Base-by-base conservation (phyloP, 1,140 invertebrate species). In the Chelonus insularis region DNA sequence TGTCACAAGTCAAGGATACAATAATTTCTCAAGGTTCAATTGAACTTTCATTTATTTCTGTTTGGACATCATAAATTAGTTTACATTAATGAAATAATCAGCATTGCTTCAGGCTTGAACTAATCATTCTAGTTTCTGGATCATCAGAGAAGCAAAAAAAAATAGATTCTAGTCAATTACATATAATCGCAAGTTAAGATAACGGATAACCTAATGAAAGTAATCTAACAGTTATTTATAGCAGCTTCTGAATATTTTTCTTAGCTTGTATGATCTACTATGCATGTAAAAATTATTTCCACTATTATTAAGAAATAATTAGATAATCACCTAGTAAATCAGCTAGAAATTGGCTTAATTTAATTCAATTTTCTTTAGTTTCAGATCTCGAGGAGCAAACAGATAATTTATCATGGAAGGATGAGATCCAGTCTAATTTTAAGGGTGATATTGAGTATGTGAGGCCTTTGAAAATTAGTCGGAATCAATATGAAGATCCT, bases 401-500 rank as follows among this genome's bases (percentile, higher is more conserved):
- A 32, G 23, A 51, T 8, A 23, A 51, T 34, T 16, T n/a, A 16
- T 7, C 1, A 0, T 51, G 48, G 48, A 51, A 51, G 16, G 58
- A 59, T 12, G 41, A 57, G 8, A 9, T 41, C 11, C 16, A 39
- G 32, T 18, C 51, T 3, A 51, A 39, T 9, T 34, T 16, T 5
- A 43, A 43, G 4, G 51, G 68, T 0, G 74, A 74, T 52, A 48
- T 78, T 39, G 77, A 80, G 55, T 75, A 76, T 36, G 43, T 79
- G 5, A 67, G 57, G 3, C 70, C 74, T 4, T 50, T 70, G 23
- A 81, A 81, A 63, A 67, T 77, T 18, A 77, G 68, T 21, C 70
- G 72, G 25, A 79, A 78, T 68, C 72, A 74, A 21, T 79, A 74
- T 54, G 78, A 80, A 64, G 78, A 79, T 73, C 68, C 73, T 32